Percentiles rank a stretch among this genome's conserved stretches.
These are phyloP conservation scores for Arctopsyche grandis DNA, from an alignment of 1,140 invertebrate genomes.

Conservation along the genomic window DNA sequence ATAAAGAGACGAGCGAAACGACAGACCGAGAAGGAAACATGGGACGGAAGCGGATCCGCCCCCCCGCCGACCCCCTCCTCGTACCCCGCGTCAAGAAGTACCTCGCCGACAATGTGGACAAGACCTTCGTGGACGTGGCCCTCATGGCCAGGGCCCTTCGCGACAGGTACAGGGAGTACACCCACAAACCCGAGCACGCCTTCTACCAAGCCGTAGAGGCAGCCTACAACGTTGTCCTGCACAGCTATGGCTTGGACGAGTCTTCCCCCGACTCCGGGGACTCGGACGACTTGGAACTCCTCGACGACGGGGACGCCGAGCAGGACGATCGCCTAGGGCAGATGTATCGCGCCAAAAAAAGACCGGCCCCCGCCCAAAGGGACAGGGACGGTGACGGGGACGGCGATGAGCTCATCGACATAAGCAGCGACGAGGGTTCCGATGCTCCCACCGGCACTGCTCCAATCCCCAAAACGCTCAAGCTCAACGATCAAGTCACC, in stretches of 20 bases:
- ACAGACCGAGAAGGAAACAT: not conserved
- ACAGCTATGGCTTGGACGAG: constrained; percentile 68
- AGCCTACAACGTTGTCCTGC: constrained; percentile 68
- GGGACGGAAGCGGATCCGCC: constrained; percentile 10
- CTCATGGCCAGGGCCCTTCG: constrained; percentile 79
- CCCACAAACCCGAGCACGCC: constrained; percentile 72
- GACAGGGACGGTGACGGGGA: constrained; percentile 55
- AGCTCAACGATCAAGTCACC: constrained; percentile 62
- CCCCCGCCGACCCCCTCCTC: constrained; percentile 60
- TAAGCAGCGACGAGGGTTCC: constrained; percentile 68
- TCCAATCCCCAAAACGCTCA: constrained; percentile 61
- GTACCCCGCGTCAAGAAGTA: constrained; percentile 70
- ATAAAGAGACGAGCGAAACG: not conserved
- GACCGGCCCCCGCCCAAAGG: constrained; percentile 51
- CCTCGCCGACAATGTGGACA: constrained; percentile 76
- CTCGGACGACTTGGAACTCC: constrained; percentile 65
- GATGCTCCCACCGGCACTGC: constrained; percentile 62
- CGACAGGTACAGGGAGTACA: constrained; percentile 76
- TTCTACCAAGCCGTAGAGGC: constrained; percentile 74
- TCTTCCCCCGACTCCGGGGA: constrained; percentile 65
- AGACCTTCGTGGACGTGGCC: constrained; percentile 77
- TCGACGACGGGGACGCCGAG: constrained; percentile 65
- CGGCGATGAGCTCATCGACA: constrained; percentile 67
- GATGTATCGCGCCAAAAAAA: constrained; percentile 65
- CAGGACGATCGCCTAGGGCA: constrained; percentile 61